Percentiles rank a stretch among this genome's conserved stretches.
Evolutionary conservation across 2,113 vertebrate species (phyloP).

Genomic region (Azemiops feae): DNA sequence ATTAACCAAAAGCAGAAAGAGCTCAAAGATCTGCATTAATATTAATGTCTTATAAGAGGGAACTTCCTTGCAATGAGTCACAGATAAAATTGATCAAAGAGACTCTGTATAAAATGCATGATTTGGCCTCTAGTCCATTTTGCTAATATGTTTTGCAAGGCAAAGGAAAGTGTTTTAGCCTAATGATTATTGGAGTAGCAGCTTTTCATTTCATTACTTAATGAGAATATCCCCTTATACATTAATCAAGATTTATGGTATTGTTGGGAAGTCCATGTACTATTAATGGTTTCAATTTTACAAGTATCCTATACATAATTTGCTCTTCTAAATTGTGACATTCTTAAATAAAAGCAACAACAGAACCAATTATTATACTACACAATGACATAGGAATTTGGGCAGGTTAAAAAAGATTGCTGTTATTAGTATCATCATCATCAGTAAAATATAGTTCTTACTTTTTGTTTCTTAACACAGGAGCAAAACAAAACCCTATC

Average conservation of each 20-base stretch:
- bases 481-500: neutral
- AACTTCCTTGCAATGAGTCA: slow-evolving; percentile 35
- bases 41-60: slow-evolving; percentile 51
- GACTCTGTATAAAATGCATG: slow-evolving; percentile 34
- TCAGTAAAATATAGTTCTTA: neutral
- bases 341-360: neutral
- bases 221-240: slow-evolving; percentile 7
- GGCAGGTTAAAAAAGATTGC: neutral
- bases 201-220: slow-evolving; percentile 26
- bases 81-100: slow-evolving; percentile 18
- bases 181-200: slow-evolving; percentile 13
- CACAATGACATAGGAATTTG: neutral
- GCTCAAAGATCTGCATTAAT: slow-evolving; percentile 53
- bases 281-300: slow-evolving; percentile 17
- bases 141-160: neutral
- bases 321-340: neutral
- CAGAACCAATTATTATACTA: neutral
- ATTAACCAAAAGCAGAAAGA: slow-evolving; percentile 56
- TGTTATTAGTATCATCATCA: neutral
- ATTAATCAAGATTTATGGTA: slow-evolving; percentile 17
- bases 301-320: neutral
- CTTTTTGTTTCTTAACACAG: neutral
- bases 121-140: slow-evolving; percentile 39
- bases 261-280: slow-evolving; percentile 6
- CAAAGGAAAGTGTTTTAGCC: slow-evolving; percentile 5